These are phyloP conservation scores for Corbicula japonica DNA, from an alignment of 2,888 invertebrate genomes.

Conservation along the genomic window DNA sequence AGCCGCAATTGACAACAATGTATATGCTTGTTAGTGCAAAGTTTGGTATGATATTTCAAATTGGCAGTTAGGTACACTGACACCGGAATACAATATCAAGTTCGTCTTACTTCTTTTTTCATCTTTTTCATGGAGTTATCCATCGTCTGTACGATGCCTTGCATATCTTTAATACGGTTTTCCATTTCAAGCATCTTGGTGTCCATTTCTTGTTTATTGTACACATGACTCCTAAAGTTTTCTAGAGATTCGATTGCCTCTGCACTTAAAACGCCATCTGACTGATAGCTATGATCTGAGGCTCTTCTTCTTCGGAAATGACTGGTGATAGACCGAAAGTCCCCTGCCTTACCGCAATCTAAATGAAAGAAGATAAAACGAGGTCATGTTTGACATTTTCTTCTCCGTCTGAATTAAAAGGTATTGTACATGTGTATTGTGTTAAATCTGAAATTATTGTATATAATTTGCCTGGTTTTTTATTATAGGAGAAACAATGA, in stretches of 20 bases:
- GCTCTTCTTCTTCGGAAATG: slow-evolving; percentile 81
- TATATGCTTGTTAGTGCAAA: too few species aligned
- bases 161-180: slow-evolving; percentile 87
- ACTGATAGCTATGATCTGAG: slow-evolving; percentile 74
- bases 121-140: slow-evolving; percentile 88
- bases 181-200: slow-evolving; percentile 79
- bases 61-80: too few species aligned
- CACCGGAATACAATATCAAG: too few species aligned
- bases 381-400: too few species aligned
- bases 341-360: slow-evolving; percentile 86
- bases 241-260: slow-evolving; percentile 22
- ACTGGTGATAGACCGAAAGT: slow-evolving; percentile 85
- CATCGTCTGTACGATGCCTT: slow-evolving; percentile 88
- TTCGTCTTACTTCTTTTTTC: slow-evolving; percentile 87
- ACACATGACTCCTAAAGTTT: slow-evolving; percentile 49
- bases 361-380: too few species aligned
- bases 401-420: too few species aligned
- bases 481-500: too few species aligned
- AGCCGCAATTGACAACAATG: too few species aligned
- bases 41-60: too few species aligned
- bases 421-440: too few species aligned
- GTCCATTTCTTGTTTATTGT: slow-evolving; percentile 66
- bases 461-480: too few species aligned
- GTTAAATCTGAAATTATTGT: too few species aligned
- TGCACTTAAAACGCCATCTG: slow-evolving; percentile 18